A percentile compares a stretch with the other conserved stretches of the same genome.
These are phyloP conservation scores for Perizoma affinitatum DNA, from an alignment of 2,888 invertebrate genomes.

Conservation along the genomic window DNA sequence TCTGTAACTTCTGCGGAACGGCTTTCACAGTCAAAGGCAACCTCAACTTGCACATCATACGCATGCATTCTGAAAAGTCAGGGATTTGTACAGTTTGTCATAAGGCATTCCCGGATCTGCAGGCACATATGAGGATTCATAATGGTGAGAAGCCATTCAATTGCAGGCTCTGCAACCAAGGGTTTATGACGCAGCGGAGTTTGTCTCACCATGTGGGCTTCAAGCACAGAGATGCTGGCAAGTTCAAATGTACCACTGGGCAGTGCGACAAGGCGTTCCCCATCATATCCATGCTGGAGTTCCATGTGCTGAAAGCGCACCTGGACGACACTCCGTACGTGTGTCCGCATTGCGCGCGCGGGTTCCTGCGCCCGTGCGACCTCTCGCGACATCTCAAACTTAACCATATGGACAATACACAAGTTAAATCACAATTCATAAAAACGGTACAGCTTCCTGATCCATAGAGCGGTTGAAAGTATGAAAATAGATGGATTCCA, in stretches of 20 bases:
- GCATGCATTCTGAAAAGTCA: constrained; percentile 83
- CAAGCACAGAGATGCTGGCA: constrained; percentile 70
- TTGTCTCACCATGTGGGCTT: constrained; percentile 70
- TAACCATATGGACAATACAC: constrained; percentile 60
- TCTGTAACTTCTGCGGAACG: constrained; percentile 73
- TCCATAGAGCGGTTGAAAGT: not conserved
- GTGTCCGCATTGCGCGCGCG: constrained; percentile 71
- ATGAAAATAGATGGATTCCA: no score
- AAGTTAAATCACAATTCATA: constrained; percentile 32
- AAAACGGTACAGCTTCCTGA: constrained; percentile 21
- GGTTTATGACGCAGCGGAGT: constrained; percentile 65
- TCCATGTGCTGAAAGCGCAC: constrained; percentile 74
- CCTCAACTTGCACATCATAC: constrained; percentile 78
- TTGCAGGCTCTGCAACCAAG: constrained; percentile 66
- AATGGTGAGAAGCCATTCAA: constrained; percentile 80
- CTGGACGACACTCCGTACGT: constrained; percentile 73
- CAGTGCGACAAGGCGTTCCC: constrained; percentile 73
- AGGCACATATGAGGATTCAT: constrained; percentile 83
- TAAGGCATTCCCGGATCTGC: constrained; percentile 82
- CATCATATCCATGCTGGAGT: constrained; percentile 72
- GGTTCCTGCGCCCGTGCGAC: constrained; percentile 73
- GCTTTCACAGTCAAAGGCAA: constrained; percentile 83
- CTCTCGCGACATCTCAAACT: constrained; percentile 69
- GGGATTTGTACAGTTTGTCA: constrained; percentile 80
- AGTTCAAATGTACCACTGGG: constrained; percentile 72